Base-by-base conservation (phyloP, 2,888 invertebrate species). In the Heliothis peltigera region DNA sequence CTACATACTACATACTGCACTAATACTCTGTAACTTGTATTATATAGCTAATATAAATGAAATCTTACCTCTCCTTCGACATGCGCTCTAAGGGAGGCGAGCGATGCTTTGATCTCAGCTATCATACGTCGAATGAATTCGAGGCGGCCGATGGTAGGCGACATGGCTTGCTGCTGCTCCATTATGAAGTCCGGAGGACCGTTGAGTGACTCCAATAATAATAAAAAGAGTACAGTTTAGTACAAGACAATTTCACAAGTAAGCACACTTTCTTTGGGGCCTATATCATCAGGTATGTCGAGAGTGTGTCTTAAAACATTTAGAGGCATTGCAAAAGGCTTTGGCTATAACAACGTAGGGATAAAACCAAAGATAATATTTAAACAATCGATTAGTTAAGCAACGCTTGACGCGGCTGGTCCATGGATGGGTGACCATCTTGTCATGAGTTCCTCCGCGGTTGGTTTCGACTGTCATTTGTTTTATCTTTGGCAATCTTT, bases 141-240 rank as follows among this genome's bases (percentile, higher is more conserved):
- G 77, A 89, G 83, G 64, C 87, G 90, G 55, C 80, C 94, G 75
- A 81, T 91, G 75, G 85, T 93, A 64, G 83, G 95, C 5, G 80
- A 52, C 73, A 80, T 55, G n/a, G 75, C 68, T 28, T 82, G 83
- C 7, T 85, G 75, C 77, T 89, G 82, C 1, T 86, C 87, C 6
- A 75, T 15, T n/a, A 82, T 18, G 53, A 81, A 73, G 7, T 86
- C 84, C 0, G 85, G 66, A 1, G 84, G 80, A 2, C 80, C 76
- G 4, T 80, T 75, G 39, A 84, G 17, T 3, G 81, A 71, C 85
- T 89, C 51, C 19, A 69, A 28, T 44, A 71, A 51, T 48, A 67
- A 55, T 22, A 68, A 43, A 51, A 43, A 46, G 3, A 2, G 39
- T 47, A 17, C 22, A 74, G 51, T 25, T 53, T 43, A 74, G 18